phyloP scores from a whole-genome alignment of 2,797 vertebrate species.

The Chromis chromis region DNA sequence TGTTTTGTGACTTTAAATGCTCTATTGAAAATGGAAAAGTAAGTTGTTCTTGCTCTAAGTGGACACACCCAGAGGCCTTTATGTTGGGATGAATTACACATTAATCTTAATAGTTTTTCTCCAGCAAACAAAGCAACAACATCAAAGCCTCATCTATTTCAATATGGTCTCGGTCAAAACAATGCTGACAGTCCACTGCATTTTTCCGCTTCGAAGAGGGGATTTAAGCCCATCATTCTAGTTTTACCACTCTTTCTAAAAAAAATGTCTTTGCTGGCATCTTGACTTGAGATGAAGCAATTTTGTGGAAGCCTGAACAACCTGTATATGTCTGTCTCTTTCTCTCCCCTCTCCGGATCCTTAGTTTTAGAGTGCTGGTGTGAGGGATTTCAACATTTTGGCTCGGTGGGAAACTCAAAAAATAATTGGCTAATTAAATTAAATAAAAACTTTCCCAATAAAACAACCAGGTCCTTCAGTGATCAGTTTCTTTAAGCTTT shows the following conservation, averaged over 20 bases:
- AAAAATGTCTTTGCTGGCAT: constrained; percentile 4
- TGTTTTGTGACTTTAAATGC: background rate
- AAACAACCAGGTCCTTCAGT: background rate
- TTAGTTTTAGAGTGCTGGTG: background rate
- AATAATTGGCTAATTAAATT: background rate
- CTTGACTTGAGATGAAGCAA: constrained; percentile 2
- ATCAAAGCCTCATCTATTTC: constrained; percentile 40
- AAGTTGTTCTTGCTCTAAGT: background rate
- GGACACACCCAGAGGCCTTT: background rate
- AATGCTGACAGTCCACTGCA: background rate
- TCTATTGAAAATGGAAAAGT: background rate
- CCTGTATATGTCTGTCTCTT: background rate
- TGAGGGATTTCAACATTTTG: constrained; percentile 2
- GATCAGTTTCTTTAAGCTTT: background rate
- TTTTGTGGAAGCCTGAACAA: constrained; percentile 1
- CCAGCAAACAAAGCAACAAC: constrained; percentile 26
- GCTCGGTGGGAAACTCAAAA: background rate
- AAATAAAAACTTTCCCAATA: background rate
- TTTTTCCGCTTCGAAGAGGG: constrained; percentile 2
- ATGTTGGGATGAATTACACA: constrained; percentile 13
- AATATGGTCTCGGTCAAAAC: constrained; percentile 11
- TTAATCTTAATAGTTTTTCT: constrained; percentile 23
- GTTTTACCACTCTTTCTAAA: background rate
- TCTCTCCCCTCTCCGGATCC: background rate
- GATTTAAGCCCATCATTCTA: background rate